These are phyloP conservation scores for Cyanistes caeruleus DNA, from an alignment of 2,113 vertebrate species.

Conservation along the genomic window DNA sequence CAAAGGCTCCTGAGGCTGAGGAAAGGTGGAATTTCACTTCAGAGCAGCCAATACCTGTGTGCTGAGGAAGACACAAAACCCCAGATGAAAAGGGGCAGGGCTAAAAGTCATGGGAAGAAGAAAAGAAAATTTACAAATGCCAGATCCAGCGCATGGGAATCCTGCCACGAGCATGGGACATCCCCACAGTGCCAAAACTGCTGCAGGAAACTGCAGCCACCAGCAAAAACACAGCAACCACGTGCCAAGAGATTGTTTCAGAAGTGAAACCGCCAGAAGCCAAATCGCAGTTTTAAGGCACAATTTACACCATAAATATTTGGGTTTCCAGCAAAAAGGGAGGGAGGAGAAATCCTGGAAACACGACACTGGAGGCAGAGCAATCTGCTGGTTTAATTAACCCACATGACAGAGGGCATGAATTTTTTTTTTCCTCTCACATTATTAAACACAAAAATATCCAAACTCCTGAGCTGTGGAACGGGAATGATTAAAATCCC, in stretches of 20 bases:
- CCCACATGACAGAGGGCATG: fast-evolving
- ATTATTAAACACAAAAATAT: not conserved
- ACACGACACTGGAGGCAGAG: not conserved
- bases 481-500: not conserved
- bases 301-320: conserved; percentile 13
- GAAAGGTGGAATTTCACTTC: not conserved
- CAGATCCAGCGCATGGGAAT: not conserved
- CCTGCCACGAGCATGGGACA: not conserved
- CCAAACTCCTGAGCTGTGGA: not conserved
- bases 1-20: not conserved
- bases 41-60: fast-evolving
- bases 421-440: not conserved
- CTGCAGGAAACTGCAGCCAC: not conserved
- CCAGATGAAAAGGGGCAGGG: not conserved
- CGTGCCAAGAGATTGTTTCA: not conserved
- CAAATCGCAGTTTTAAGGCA: not conserved
- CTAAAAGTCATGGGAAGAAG: not conserved
- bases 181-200: not conserved
- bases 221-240: not conserved
- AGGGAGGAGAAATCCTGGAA: not conserved
- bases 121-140: not conserved
- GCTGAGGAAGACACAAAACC: not conserved
- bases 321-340: not conserved
- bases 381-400: not conserved
- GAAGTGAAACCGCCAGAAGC: not conserved